These are phyloP conservation scores for Trematomus loennbergii DNA, from an alignment of 2,113 vertebrate species.

Conservation along the genomic window DNA sequence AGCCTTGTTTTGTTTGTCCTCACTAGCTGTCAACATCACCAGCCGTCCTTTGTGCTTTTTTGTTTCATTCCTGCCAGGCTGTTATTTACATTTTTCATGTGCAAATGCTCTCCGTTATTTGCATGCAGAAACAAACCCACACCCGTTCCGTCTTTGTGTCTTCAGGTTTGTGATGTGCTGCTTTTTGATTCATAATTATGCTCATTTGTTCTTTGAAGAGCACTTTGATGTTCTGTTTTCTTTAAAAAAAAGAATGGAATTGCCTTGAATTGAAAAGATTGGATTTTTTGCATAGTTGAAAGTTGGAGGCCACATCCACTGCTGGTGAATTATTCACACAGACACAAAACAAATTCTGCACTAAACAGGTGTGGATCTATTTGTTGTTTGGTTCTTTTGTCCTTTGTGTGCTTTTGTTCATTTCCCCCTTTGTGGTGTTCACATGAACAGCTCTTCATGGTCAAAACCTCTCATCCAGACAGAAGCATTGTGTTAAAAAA, in stretches of 20 bases:
- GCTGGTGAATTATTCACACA: neutral
- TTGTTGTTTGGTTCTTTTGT: neutral
- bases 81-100: conserved; percentile 30
- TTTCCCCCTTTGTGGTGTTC: neutral
- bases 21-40: neutral
- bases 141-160: neutral
- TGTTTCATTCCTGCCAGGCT: conserved; percentile 37
- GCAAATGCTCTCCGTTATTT: conserved; percentile 7
- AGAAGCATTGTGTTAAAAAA: conserved; percentile 27
- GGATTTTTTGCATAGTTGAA: conserved; percentile 10
- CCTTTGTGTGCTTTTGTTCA: neutral
- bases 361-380: conserved; percentile 31
- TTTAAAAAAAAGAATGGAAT: conserved; percentile 7
- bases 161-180: neutral
- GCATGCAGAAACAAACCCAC: conserved; percentile 7
- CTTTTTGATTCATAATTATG: neutral
- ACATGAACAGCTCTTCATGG: conserved; percentile 22
- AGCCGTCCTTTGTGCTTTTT: neutral
- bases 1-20: neutral
- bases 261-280: conserved; percentile 8
- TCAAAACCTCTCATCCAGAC: conserved; percentile 39
- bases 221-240: neutral
- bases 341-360: conserved; percentile 1
- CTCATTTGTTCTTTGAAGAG: neutral
- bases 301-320: neutral